phyloP scores from a whole-genome alignment of 2,888 invertebrate species.

The Helobdella robusta region DNA sequence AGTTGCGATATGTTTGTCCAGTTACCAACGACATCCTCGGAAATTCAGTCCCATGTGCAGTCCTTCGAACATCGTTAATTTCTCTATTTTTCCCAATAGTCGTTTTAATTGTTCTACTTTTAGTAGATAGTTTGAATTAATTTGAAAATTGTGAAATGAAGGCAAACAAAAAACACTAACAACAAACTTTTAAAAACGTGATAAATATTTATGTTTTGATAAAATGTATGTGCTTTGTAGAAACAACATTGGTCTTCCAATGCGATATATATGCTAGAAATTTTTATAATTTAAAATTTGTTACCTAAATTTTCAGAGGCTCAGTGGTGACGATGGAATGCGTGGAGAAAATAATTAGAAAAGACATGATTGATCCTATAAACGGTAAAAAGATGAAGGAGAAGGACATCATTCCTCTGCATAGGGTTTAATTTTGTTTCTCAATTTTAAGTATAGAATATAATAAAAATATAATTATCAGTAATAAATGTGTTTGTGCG shows the following conservation, averaged over 20 bases:
- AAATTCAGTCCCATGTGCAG: slow-evolving; percentile 77
- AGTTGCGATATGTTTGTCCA: slow-evolving; percentile 85
- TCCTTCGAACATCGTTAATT: slow-evolving; percentile 73
- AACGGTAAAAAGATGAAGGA: slow-evolving; percentile 70
- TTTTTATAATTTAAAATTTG: too few species aligned
- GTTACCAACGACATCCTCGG: slow-evolving; percentile 89
- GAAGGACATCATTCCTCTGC: slow-evolving; percentile 77
- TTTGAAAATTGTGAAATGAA: too few species aligned
- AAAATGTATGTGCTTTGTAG: too few species aligned
- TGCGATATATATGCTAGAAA: too few species aligned
- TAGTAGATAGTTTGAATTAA: too few species aligned
- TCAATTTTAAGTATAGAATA: background rate
- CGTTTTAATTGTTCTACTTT: too few species aligned
- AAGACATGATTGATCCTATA: slow-evolving; percentile 90
- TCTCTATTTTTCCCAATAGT: background rate
- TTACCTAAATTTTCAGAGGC: slow-evolving; percentile 69
- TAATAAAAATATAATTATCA: background rate
- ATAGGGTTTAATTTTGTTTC: slow-evolving; percentile 31
- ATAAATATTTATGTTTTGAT: too few species aligned
- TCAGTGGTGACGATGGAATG: slow-evolving; percentile 91
- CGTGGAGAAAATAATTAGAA: slow-evolving; percentile 86
- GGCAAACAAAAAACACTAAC: too few species aligned
- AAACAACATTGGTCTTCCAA: too few species aligned
- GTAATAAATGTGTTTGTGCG: too few species aligned
- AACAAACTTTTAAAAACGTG: too few species aligned